Evolutionary conservation across 1,140 invertebrate species (phyloP).

Genomic region (Araneus ventricosus): DNA sequence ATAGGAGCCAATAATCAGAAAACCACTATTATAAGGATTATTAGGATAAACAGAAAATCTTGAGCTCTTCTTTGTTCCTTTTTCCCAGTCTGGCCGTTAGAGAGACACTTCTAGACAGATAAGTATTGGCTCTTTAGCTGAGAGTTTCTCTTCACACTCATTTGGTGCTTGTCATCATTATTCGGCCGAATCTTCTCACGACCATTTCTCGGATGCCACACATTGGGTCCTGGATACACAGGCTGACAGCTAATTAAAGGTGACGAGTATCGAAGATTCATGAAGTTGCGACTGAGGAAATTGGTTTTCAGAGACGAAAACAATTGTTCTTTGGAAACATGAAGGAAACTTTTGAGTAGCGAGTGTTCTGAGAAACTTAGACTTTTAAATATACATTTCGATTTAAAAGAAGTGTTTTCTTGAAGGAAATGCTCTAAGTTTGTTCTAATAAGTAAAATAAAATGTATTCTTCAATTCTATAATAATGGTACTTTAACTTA

Average conservation of each 20-base stretch:
- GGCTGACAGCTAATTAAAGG: conserved; percentile 20
- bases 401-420: too few relatives aligned
- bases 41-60: neutral
- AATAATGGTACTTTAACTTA: too few relatives aligned
- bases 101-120: neutral
- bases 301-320: neutral
- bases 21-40: neutral
- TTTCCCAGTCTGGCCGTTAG: neutral
- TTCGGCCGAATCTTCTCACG: neutral
- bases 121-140: neutral
- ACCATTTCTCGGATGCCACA: neutral
- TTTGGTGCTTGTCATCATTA: neutral
- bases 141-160: neutral
- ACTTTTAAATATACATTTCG: too few relatives aligned
- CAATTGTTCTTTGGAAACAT: neutral
- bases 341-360: neutral
- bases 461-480: too few relatives aligned
- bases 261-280: conserved; percentile 4
- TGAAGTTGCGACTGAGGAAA: neutral
- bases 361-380: too few relatives aligned
- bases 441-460: too few relatives aligned
- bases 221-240: neutral
- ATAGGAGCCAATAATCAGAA: neutral
- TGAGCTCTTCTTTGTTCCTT: neutral
- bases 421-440: too few relatives aligned